Conservation (phyloP, 2,888 invertebrate species). For the Oxycera nigricornis region DNA sequence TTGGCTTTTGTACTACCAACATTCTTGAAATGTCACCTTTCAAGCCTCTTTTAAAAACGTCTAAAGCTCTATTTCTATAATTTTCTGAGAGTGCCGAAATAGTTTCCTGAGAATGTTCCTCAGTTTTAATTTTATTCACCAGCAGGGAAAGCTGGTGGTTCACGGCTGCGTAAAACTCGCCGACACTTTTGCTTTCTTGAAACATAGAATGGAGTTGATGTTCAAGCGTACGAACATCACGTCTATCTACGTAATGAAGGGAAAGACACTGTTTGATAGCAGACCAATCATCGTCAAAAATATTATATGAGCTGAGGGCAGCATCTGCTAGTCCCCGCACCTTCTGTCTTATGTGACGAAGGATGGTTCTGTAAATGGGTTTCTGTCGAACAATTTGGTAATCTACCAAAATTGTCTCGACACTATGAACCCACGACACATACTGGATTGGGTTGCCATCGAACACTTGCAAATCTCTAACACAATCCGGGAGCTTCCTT, state of each 20-base stretch:
- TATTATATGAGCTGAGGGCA: neutral
- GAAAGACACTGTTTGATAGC: neutral
- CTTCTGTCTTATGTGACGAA: too few relatives aligned
- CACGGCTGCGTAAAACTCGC: neutral
- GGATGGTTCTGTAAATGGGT: neutral
- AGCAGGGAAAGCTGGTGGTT: neutral
- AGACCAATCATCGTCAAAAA: neutral
- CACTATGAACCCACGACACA: neutral
- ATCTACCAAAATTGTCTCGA: neutral
- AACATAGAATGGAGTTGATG: neutral
- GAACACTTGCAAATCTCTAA: neutral
- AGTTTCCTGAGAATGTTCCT: neutral
- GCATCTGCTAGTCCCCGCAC: too few relatives aligned
- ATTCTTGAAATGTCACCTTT: neutral
- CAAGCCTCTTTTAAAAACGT: too few relatives aligned
- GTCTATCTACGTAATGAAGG: neutral
- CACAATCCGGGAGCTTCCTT: conserved; percentile 1
- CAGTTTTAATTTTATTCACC: neutral
- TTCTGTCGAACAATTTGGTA: neutral
- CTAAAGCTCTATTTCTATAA: too few relatives aligned
- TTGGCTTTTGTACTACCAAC: neutral
- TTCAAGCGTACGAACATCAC: neutral
- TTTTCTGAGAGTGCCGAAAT: neutral
- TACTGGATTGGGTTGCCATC: neutral
- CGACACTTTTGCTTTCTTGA: conserved; percentile 4